Conservation (phyloP, 2,113 vertebrate species). For the Plotosus lineatus region DNA sequence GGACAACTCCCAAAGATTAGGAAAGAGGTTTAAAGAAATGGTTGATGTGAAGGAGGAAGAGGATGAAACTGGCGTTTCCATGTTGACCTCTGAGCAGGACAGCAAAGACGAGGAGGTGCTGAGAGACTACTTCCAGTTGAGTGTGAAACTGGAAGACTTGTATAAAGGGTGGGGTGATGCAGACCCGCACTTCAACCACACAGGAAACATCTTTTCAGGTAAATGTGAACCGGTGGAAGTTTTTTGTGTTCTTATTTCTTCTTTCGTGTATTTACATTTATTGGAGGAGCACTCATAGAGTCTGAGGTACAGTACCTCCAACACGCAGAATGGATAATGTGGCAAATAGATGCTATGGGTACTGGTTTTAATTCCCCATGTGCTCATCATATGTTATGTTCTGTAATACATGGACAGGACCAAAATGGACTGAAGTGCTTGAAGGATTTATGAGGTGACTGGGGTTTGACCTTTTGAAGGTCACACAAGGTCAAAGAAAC, state of each 20-base stretch:
- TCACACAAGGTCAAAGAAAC: no score
- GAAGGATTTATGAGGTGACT: no score
- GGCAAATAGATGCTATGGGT: no score
- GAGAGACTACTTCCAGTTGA: constrained; percentile 82
- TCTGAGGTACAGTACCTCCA: no score
- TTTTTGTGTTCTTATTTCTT: background rate
- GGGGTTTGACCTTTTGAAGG: no score
- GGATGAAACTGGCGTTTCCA: constrained; percentile 12
- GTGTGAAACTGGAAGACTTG: constrained; percentile 72
- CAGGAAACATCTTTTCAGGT: constrained; percentile 82
- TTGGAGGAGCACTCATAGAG: no score
- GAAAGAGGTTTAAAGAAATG: constrained; percentile 44
- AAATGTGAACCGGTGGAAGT: background rate
- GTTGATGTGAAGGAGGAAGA: constrained; percentile 62
- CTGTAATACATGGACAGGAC: no score
- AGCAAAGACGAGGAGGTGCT: constrained; percentile 65
- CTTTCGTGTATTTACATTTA: background rate
- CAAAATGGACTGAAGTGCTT: no score
- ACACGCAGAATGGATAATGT: no score
- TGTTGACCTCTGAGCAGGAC: constrained; percentile 41
- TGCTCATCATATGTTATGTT: no score
- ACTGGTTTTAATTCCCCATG: no score
- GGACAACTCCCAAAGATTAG: constrained; percentile 12
- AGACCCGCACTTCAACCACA: constrained; percentile 78
- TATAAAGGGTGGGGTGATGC: constrained; percentile 75